Conservation (phyloP, 2,888 invertebrate genomes). For the Pseudoips prasinana region DNA sequence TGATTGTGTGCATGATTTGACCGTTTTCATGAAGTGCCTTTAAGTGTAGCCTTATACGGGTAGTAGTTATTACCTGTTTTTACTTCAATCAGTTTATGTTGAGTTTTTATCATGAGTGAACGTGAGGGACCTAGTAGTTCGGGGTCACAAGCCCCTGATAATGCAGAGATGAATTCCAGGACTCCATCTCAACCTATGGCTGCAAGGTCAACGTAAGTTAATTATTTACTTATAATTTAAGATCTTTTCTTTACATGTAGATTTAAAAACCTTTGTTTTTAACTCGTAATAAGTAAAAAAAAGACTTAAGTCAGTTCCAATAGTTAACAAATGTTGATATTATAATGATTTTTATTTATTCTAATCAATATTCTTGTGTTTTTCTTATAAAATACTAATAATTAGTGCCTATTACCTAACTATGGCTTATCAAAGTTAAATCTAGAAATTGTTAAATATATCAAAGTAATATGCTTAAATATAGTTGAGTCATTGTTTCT, state of each 20-base stretch:
- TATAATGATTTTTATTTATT: too few relatives aligned
- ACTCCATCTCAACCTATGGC: conserved; percentile 59
- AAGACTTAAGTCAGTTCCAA: too few relatives aligned
- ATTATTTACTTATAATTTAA: neutral
- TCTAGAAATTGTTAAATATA: too few relatives aligned
- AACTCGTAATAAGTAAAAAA: too few relatives aligned
- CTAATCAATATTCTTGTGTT: too few relatives aligned
- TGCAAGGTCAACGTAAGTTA: conserved; percentile 57
- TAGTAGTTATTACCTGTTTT: conserved; percentile 45
- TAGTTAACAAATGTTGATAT: too few relatives aligned
- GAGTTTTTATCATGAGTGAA: conserved; percentile 58
- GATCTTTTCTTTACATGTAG: neutral
- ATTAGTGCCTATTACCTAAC: too few relatives aligned
- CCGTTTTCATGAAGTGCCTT: conserved; percentile 53
- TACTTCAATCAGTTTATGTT: conserved; percentile 41
- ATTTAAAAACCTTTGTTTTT: neutral
- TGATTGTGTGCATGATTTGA: conserved; percentile 54
- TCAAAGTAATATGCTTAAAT: too few relatives aligned
- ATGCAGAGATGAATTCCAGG: conserved; percentile 39
- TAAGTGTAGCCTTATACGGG: conserved; percentile 60
- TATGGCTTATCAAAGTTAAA: too few relatives aligned
- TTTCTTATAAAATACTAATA: too few relatives aligned
- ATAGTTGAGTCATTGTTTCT: too few relatives aligned
- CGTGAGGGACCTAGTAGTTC: conserved; percentile 60
- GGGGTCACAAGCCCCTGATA: conserved; percentile 49